Conservation (phyloP, 2,797 vertebrate genomes). For the Catamblyrhynchus diadema region DNA sequence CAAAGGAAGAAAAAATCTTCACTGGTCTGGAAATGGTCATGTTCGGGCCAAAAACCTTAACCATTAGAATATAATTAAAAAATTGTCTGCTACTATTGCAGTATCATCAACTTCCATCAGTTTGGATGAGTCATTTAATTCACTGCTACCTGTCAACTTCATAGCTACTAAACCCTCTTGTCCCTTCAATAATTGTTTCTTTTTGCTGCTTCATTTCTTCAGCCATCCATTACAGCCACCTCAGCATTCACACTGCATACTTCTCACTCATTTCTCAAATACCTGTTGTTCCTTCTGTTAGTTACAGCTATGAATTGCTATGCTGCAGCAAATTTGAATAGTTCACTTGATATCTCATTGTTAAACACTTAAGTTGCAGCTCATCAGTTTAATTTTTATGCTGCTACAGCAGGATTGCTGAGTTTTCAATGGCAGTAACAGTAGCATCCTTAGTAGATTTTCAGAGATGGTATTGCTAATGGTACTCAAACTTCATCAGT, state of each 20-base stretch:
- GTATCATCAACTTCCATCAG: neutral
- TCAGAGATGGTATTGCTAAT: neutral
- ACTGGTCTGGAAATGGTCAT: neutral
- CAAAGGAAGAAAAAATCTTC: neutral
- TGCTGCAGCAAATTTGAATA: slow-evolving; percentile 9
- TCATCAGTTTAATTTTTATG: slow-evolving; percentile 51
- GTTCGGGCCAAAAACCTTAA: neutral
- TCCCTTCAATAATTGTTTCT: neutral
- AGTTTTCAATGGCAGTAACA: neutral
- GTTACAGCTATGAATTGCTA: neutral
- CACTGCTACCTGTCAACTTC: neutral
- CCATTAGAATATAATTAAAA: neutral
- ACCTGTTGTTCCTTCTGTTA: neutral
- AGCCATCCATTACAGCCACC: neutral
- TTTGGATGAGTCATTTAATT: neutral
- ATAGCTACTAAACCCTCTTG: neutral
- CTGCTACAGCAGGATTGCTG: neutral
- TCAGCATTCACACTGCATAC: neutral
- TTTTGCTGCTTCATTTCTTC: slow-evolving; percentile 17
- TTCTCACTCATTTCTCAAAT: neutral
- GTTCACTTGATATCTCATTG: neutral
- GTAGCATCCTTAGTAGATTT: neutral
- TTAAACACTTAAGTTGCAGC: neutral
- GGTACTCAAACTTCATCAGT: slow-evolving; percentile 5
- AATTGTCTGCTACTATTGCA: neutral